Evolutionary conservation across 2,888 invertebrate genomes (phyloP).

Genomic region (Prionchulus punctatus): DNA sequence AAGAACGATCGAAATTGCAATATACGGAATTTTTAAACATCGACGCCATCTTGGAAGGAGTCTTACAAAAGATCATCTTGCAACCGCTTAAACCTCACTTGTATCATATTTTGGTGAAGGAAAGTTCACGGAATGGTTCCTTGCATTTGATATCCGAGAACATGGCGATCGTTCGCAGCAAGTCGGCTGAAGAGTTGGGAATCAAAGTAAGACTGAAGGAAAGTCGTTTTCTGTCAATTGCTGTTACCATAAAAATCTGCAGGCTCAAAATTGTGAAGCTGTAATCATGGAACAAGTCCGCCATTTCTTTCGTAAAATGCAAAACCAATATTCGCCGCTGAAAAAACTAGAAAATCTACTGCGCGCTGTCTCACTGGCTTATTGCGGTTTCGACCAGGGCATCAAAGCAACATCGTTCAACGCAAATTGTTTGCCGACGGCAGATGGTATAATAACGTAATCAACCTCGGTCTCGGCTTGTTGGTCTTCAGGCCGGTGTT

Average conservation of each 20-base stretch:
- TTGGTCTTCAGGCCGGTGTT: no score
- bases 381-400: no score
- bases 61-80: constrained; percentile 78
- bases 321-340: constrained; percentile 74
- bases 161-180: constrained; percentile 36
- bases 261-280: not conserved
- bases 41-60: constrained; percentile 82
- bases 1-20: constrained; percentile 60
- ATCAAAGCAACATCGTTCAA: no score
- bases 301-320: constrained; percentile 55
- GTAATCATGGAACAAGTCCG: constrained; percentile 52
- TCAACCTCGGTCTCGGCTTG: no score
- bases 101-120: constrained; percentile 28
- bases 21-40: constrained; percentile 81
- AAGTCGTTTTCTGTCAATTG: not conserved
- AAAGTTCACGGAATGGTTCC: constrained; percentile 32
- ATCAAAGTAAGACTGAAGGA: constrained; percentile 27
- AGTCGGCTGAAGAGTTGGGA: constrained; percentile 38
- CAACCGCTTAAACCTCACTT: constrained; percentile 34
- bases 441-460: not conserved
- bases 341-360: constrained; percentile 80
- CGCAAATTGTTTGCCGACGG: not conserved
- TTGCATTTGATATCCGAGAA: constrained; percentile 35
- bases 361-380: constrained; percentile 71
- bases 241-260: not conserved